Conservation (phyloP, 2,888 invertebrate genomes). For the Holacanthella duospinosa region DNA sequence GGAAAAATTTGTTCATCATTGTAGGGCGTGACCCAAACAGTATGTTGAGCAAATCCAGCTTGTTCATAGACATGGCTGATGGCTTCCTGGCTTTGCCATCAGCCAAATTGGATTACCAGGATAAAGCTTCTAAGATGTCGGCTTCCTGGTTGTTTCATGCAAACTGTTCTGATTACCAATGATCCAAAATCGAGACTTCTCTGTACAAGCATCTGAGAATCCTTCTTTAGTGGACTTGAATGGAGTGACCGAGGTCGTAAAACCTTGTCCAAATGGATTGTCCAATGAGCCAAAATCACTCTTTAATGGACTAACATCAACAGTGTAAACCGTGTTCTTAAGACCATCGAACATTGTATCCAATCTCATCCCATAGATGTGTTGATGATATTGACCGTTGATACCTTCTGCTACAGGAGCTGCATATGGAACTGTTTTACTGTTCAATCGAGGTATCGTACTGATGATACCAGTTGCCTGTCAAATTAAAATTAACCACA, state of each 20-base stretch:
- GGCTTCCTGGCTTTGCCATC: conserved; percentile 25
- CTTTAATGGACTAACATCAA: conserved; percentile 24
- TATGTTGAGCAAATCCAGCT: conserved; percentile 31
- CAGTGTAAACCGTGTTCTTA: conserved; percentile 21
- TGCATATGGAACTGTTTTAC: conserved; percentile 3
- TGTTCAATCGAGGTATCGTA: conserved; percentile 11
- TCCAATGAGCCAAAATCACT: conserved; percentile 12
- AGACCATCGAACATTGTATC: conserved; percentile 33
- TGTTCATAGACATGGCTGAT: conserved; percentile 26
- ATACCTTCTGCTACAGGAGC: conserved; percentile 16
- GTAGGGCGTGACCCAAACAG: conserved; percentile 30
- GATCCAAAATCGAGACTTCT: conserved; percentile 23
- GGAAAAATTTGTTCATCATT: conserved; percentile 22
- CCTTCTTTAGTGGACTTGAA: conserved; percentile 14
- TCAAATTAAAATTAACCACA: background rate
- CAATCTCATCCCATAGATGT: conserved; percentile 26
- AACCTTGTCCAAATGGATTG: conserved; percentile 32
- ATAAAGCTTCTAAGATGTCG: conserved; percentile 30
- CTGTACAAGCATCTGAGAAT: conserved; percentile 16
- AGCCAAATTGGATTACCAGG: conserved; percentile 13
- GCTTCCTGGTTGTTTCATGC: conserved; percentile 26
- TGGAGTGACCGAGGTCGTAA: conserved; percentile 18
- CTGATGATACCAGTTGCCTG: conserved; percentile 28
- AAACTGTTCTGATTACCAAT: conserved; percentile 25
- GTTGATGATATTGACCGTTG: conserved; percentile 34